Evolutionary conservation across 2,888 invertebrate genomes (phyloP), one percentile per base, ranked within the genome.

Genomic region (Girardia tigrina): DNA sequence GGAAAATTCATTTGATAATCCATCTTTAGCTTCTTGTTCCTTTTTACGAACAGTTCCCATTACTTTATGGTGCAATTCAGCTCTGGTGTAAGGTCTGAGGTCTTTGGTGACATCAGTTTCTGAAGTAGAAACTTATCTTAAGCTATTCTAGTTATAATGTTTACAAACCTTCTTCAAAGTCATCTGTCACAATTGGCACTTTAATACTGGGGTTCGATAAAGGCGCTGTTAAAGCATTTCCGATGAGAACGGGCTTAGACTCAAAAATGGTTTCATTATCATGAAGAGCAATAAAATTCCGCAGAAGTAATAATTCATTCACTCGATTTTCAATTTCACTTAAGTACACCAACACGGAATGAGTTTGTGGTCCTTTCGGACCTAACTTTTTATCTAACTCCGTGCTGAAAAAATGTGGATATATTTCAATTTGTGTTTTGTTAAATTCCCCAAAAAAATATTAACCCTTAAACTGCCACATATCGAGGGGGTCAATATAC

Each of bases 201-300:
- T 56, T 56, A 23, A 56, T 56, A 56, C 23, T 56, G n/a, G 56
- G 56, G n/a, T 56, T 56, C n/a, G 56, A 6, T 56, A 56, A 56
- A 12, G 56, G 56, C 4, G 56, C 56, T 8, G n/a, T n/a, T n/a
- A 56, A 16, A 2, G 56, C 56, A 56, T 56, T 56, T 4, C 56
- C 56, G 23, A 56, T 56, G 4, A 56, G n/a, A 56, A 56, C 23
- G n/a, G n/a, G n/a, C 23, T 56, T 56, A 2, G 56, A n/a, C n/a
- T 56, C 56, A 56, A 56, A 56, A 20, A 56, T 56, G 6, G 56
- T 56, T n/a, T 56, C 56, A 56, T 56, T 56, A 56, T 56, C 56
- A 56, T 56, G 56, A n/a, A 20, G 56, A n/a, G 56, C n/a, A 56
- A 56, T 56, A n/a, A 56, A 56, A 56, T 56, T 56, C 23, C 56